Conservation (phyloP, 2,888 invertebrate genomes). For the Drosophila heteroneura region DNA sequence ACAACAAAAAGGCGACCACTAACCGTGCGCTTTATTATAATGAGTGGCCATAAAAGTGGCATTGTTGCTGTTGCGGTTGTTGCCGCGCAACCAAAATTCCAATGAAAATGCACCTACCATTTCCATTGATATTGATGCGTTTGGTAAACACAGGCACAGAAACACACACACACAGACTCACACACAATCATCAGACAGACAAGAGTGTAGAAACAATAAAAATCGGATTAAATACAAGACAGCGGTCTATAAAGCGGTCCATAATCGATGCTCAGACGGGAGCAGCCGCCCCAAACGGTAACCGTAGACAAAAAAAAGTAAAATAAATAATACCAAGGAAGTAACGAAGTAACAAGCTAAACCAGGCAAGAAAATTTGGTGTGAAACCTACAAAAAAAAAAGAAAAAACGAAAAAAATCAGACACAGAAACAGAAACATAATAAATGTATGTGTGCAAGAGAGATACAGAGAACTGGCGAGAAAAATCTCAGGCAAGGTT, state of each 20-base stretch:
- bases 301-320: conserved; percentile 51
- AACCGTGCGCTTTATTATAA: conserved; percentile 82
- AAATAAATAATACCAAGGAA: conserved; percentile 40
- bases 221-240: conserved; percentile 80
- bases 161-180: not conserved
- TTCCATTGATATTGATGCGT: conserved; percentile 71
- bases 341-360: conserved; percentile 69
- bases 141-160: conserved; percentile 44
- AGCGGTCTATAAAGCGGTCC: conserved; percentile 67
- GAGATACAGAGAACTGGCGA: conserved; percentile 27
- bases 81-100: conserved; percentile 70
- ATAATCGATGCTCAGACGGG: conserved; percentile 77
- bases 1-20: conserved; percentile 61
- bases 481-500: conserved; percentile 54
- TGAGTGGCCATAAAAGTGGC: conserved; percentile 81
- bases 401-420: not conserved
- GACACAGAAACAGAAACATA: conserved; percentile 25
- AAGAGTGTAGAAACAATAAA: conserved; percentile 80
- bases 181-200: conserved; percentile 16
- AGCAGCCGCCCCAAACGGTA: conserved; percentile 55
- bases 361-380: conserved; percentile 69
- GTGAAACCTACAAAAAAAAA: conserved; percentile 73
- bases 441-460: conserved; percentile 23
- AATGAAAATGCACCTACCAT: conserved; percentile 76
- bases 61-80: conserved; percentile 56